phyloP scores from a whole-genome alignment of 2,113 vertebrate species.

The Halcyon senegalensis region DNA sequence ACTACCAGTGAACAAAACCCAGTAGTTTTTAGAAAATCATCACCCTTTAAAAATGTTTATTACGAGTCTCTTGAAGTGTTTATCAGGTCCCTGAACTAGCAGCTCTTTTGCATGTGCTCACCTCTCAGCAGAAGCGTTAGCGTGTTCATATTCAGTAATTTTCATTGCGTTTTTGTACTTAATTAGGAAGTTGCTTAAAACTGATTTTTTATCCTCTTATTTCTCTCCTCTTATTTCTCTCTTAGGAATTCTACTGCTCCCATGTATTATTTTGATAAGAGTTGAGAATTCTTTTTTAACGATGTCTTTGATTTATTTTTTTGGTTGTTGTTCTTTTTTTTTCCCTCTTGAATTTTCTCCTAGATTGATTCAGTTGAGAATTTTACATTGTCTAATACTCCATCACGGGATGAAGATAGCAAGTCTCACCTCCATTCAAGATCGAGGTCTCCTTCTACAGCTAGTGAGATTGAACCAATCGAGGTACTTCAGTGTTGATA shows the following conservation, averaged over 20 bases:
- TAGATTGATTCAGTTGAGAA: conserved; percentile 92
- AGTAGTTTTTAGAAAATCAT: not conserved
- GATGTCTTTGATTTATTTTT: conserved; percentile 34
- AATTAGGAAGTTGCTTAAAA: conserved; percentile 2
- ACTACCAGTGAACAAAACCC: not conserved
- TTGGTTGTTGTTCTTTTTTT: not conserved
- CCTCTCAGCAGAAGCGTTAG: conserved; percentile 13
- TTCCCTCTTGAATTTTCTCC: conserved; percentile 50
- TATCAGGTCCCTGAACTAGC: not conserved
- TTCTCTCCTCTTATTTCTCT: conserved; percentile 41
- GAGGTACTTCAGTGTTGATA: conserved; percentile 78
- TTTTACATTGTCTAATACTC: conserved; percentile 90
- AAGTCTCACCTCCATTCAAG: conserved; percentile 87
- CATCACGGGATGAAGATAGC: conserved; percentile 85
- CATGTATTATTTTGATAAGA: conserved; percentile 55
- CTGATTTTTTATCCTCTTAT: conserved; percentile 2
- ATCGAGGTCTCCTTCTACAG: conserved; percentile 89
- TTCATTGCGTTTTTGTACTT: not conserved
- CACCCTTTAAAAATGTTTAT: not conserved
- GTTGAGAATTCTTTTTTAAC: conserved; percentile 19
- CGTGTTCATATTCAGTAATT: not conserved
- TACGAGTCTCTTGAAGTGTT: not conserved
- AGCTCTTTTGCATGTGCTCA: conserved; percentile 37
- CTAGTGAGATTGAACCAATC: conserved; percentile 90
- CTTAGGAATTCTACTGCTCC: conserved; percentile 42